phyloP scores from a whole-genome alignment of 2,113 vertebrate species.

The Tor tambroides region DNA sequence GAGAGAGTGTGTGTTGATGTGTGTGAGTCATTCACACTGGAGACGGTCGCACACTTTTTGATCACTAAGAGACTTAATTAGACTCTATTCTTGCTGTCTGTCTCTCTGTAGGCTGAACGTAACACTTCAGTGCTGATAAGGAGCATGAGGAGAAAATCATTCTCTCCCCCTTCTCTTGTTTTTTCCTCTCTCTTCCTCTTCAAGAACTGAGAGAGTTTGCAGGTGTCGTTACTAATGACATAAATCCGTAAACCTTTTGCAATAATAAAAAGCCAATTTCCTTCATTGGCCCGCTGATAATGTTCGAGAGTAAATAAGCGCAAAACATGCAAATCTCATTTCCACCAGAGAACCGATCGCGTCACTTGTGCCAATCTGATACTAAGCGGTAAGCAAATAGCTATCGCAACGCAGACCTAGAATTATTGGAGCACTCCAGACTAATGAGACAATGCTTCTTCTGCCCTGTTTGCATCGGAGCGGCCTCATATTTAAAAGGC shows the following conservation, averaged over 20 bases:
- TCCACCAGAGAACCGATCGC: conserved; percentile 12
- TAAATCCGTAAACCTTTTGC: conserved; percentile 21
- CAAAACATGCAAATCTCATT: conserved; percentile 31
- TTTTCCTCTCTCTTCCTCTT: conserved; percentile 1
- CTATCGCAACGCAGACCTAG: background rate
- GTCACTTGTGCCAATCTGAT: background rate
- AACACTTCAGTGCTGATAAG: conserved; percentile 46
- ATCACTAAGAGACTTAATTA: conserved; percentile 44
- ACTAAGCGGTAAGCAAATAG: background rate
- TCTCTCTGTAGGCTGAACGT: conserved; percentile 29
- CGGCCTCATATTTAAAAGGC: conserved; percentile 24
- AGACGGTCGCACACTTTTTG: conserved; percentile 30
- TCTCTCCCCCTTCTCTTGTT: conserved; percentile 33
- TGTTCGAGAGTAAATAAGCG: conserved; percentile 14
- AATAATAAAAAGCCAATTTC: conserved; percentile 31
- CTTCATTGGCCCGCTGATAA: conserved; percentile 29
- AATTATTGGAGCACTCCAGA: background rate
- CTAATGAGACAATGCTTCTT: conserved; percentile 32
- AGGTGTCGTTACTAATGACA: conserved; percentile 30
- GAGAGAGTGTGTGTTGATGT: conserved; percentile 34
- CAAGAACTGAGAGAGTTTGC: conserved; percentile 2
- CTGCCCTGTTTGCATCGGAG: background rate
- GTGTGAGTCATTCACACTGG: conserved; percentile 30
- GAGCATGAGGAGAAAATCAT: conserved; percentile 32
- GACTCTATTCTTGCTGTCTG: conserved; percentile 40